Evolutionary conservation across 2,797 vertebrate species (phyloP).

Genomic region (Linurgus olivaceus): DNA sequence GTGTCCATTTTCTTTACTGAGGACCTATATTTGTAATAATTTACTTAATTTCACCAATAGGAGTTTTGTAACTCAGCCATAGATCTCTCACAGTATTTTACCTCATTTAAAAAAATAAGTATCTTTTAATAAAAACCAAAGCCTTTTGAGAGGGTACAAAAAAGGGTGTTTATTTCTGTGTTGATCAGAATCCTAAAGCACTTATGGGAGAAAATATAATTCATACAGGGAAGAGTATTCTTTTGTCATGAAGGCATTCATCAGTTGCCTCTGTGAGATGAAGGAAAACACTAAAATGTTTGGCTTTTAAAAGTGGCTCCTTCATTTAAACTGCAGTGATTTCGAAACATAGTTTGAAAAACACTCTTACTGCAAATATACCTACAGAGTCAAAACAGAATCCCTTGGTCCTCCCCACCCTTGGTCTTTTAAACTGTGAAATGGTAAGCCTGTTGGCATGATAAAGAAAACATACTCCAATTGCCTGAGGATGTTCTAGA

Average conservation of each 20-base stretch:
- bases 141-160: not conserved
- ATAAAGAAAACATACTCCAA: not conserved
- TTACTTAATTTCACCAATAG: not conserved
- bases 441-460: not conserved
- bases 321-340: not conserved
- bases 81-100: not conserved
- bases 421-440: not conserved
- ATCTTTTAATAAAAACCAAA: not conserved
- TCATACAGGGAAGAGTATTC: not conserved
- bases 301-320: not conserved
- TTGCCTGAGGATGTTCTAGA: not conserved
- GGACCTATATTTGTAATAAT: not conserved
- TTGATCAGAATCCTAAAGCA: not conserved
- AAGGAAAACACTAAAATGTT: not conserved
- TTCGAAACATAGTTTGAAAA: not conserved
- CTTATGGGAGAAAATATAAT: not conserved
- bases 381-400: not conserved
- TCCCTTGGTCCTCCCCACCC: not conserved
- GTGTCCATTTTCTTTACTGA: not conserved
- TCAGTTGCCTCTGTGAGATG: not conserved
- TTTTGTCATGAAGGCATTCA: not conserved
- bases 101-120: not conserved
- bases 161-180: not conserved
- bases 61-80: not conserved
- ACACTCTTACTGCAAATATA: not conserved